Conservation (phyloP, 2,888 invertebrate genomes). For the Drosophila lutescens region DNA sequence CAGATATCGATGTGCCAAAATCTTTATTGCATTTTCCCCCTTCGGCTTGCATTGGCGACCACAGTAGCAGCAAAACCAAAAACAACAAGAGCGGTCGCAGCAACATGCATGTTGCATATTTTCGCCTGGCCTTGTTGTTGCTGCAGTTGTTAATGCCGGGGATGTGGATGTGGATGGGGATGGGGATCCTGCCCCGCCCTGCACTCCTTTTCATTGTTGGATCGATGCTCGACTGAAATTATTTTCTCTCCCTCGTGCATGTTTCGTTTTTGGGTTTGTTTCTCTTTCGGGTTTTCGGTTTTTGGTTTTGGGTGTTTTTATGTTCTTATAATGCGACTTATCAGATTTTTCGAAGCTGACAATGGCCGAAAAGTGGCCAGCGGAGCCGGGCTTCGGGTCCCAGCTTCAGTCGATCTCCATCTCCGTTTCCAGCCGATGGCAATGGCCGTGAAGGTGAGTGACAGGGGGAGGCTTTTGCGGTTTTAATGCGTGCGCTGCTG, state of each 20-base stretch:
- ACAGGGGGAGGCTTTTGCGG: slow-evolving; percentile 55
- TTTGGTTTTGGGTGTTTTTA: slow-evolving; percentile 79
- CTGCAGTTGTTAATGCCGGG: slow-evolving; percentile 17
- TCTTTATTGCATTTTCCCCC: slow-evolving; percentile 7
- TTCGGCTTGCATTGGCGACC: slow-evolving; percentile 55
- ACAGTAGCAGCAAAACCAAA: slow-evolving; percentile 47
- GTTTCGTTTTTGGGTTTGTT: slow-evolving; percentile 68
- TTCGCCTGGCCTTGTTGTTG: slow-evolving; percentile 70
- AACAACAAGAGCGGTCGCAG: slow-evolving; percentile 33
- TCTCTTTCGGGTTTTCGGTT: slow-evolving; percentile 65
- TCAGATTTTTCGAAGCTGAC: slow-evolving; percentile 78
- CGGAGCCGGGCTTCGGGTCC: not conserved
- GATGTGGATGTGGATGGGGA: not conserved
- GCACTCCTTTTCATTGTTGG: slow-evolving; percentile 10
- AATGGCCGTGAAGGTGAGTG: slow-evolving; percentile 67
- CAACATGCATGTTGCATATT: slow-evolving; percentile 77
- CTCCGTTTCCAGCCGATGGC: slow-evolving; percentile 50
- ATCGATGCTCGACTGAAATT: slow-evolving; percentile 54
- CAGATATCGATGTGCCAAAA: not conserved
- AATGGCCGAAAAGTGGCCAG: slow-evolving; percentile 74
- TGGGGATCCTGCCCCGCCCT: slow-evolving; percentile 22
- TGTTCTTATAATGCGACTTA: slow-evolving; percentile 81
- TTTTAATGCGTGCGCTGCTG: slow-evolving; percentile 63
- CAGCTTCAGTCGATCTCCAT: not conserved
- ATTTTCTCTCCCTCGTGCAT: slow-evolving; percentile 69